Percentiles rank a stretch among this genome's conserved stretches.
Evolutionary conservation across 2,888 invertebrate genomes (phyloP).

Genomic region (Dorcus parallelipipedus): DNA sequence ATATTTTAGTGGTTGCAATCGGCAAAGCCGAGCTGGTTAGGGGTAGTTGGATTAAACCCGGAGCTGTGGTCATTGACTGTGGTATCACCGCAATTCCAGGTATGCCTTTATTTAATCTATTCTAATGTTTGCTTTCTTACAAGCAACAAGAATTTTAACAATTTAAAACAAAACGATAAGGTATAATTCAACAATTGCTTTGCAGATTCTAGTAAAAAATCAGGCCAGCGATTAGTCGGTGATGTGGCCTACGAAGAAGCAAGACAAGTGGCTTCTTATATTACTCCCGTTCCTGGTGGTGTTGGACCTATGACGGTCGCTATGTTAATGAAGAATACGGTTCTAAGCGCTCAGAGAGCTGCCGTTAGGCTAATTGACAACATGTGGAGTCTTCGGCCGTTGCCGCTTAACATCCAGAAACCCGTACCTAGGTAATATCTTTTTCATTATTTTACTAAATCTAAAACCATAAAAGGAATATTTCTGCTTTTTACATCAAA

Average conservation of each 20-base stretch:
- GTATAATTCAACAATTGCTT: not conserved
- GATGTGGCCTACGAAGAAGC: slow-evolving; percentile 90
- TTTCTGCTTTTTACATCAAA: not conserved
- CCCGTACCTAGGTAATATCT: slow-evolving; percentile 79
- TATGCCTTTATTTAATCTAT: slow-evolving; percentile 38
- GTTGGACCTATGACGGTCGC: slow-evolving; percentile 99
- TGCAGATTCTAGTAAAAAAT: slow-evolving; percentile 70
- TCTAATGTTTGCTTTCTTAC: not conserved
- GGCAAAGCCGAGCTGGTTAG: slow-evolving; percentile 87
- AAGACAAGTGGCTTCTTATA: slow-evolving; percentile 73
- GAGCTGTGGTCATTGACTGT: slow-evolving; percentile 97
- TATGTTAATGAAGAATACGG: slow-evolving; percentile 95
- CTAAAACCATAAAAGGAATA: not conserved
- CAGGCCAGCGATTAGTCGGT: slow-evolving; percentile 85
- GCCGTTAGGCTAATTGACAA: slow-evolving; percentile 56
- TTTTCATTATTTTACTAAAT: slow-evolving; percentile 37
- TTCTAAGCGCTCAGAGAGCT: slow-evolving; percentile 71
- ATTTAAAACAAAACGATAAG: not conserved
- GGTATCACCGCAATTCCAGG: slow-evolving; percentile 93
- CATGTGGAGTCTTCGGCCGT: slow-evolving; percentile 69
- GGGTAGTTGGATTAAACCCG: slow-evolving; percentile 95
- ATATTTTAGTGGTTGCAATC: slow-evolving; percentile 95
- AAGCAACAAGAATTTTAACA: not conserved
- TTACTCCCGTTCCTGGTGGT: slow-evolving; percentile 95
- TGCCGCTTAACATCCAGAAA: slow-evolving; percentile 59